A percentile compares a stretch with the other conserved stretches of the same genome.
These are phyloP conservation scores for Apamea anceps DNA, from an alignment of 2,888 invertebrate species.

Conservation along the genomic window DNA sequence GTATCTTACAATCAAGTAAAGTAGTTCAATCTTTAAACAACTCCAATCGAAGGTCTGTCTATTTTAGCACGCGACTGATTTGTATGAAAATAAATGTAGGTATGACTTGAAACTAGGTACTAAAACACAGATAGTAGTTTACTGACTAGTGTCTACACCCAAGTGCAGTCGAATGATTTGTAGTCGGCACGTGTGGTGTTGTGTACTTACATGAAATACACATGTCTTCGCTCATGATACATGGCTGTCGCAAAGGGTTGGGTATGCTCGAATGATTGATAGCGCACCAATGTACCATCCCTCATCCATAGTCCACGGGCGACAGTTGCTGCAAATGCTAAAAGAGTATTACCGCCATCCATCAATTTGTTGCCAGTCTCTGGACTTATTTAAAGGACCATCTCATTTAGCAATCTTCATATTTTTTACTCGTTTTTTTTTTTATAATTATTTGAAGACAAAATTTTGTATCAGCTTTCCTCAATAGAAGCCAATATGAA, in stretches of 20 bases:
- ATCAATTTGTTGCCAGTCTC: background rate
- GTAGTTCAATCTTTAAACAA: constrained; percentile 8
- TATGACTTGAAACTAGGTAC: constrained; percentile 18
- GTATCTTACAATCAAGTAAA: background rate
- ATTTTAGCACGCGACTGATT: constrained; percentile 22
- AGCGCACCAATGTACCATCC: constrained; percentile 33
- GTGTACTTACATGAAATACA: constrained; percentile 3
- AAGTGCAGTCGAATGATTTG: constrained; percentile 35
- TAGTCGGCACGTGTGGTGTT: constrained; percentile 31
- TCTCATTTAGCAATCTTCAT: background rate
- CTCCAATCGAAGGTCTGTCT: background rate
- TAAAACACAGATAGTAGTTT: background rate
- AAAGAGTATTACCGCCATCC: constrained; percentile 2
- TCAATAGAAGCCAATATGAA: background rate
- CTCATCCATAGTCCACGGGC: constrained; percentile 24
- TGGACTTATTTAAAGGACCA: background rate
- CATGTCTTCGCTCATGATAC: constrained; percentile 20
- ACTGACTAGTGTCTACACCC: background rate
- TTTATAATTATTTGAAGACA: background rate
- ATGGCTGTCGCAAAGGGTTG: constrained; percentile 14
- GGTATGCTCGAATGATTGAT: constrained; percentile 27
- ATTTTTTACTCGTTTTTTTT: background rate
- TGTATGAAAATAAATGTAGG: constrained; percentile 17
- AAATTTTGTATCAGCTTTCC: background rate
- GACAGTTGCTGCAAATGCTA: constrained; percentile 12